These are phyloP conservation scores for Trachelus iudaicus DNA, from an alignment of 2,888 invertebrate genomes.

Conservation along the genomic window DNA sequence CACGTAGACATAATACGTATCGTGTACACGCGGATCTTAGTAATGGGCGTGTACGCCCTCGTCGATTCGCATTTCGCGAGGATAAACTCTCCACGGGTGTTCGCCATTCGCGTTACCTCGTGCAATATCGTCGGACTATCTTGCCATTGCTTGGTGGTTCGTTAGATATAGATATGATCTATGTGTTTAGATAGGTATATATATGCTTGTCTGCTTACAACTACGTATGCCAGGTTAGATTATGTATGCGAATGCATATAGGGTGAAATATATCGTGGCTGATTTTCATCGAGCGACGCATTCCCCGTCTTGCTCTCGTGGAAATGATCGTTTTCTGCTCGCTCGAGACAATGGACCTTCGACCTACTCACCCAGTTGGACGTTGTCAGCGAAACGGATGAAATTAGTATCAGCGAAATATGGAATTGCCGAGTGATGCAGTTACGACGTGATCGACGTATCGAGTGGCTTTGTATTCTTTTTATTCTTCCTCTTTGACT, in stretches of 20 bases:
- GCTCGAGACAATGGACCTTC: background rate
- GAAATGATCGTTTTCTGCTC: background rate
- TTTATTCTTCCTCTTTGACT: background rate
- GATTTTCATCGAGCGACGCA: background rate
- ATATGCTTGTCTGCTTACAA: background rate
- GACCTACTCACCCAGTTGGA: slow-evolving; percentile 3
- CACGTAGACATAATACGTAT: background rate
- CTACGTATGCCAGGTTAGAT: background rate
- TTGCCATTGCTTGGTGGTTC: background rate
- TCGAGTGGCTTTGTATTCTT: background rate
- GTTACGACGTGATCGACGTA: background rate
- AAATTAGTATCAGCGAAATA: background rate
- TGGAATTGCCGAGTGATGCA: background rate
- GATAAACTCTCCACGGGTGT: background rate
- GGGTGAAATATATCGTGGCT: background rate
- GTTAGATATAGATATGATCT: background rate
- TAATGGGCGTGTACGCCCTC: background rate
- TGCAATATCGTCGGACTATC: background rate
- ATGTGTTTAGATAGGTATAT: background rate
- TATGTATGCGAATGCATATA: background rate
- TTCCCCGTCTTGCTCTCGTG: background rate
- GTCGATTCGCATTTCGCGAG: background rate
- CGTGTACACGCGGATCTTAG: background rate
- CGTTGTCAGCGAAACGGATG: background rate
- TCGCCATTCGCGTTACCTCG: slow-evolving; percentile 23